Evolutionary conservation across 2,797 vertebrate genomes (phyloP).

Genomic region (Chlorospingus flavigularis): DNA sequence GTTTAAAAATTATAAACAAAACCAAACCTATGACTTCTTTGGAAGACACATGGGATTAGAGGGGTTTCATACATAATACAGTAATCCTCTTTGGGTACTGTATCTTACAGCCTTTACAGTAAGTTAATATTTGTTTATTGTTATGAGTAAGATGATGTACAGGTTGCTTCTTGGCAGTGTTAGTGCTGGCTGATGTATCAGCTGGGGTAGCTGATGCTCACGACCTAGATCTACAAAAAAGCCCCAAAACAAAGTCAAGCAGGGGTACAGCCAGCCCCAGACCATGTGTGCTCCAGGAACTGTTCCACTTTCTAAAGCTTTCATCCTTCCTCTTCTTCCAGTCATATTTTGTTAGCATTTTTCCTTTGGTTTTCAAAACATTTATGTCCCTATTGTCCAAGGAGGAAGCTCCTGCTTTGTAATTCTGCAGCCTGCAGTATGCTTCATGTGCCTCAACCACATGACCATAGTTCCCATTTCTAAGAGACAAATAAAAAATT

Average conservation of each 20-base stretch:
- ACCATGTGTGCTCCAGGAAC: neutral
- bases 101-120: neutral
- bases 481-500: neutral
- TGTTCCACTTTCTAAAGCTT: neutral
- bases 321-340: neutral
- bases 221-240: neutral
- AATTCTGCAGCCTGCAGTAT: neutral
- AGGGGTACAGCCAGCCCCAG: neutral
- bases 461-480: neutral
- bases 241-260: rapidly evolving
- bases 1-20: slow-evolving; percentile 29
- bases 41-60: neutral
- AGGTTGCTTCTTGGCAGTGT: neutral
- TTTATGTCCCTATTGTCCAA: neutral
- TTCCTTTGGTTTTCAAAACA: neutral
- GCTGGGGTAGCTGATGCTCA: neutral
- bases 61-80: neutral
- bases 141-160: neutral
- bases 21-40: neutral
- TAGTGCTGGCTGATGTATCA: neutral
- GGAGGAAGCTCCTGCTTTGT: neutral
- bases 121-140: neutral
- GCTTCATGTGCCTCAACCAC: neutral
- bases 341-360: neutral
- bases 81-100: neutral